phyloP scores from a whole-genome alignment of 2,888 invertebrate species.

The Nymphalis urticae region DNA sequence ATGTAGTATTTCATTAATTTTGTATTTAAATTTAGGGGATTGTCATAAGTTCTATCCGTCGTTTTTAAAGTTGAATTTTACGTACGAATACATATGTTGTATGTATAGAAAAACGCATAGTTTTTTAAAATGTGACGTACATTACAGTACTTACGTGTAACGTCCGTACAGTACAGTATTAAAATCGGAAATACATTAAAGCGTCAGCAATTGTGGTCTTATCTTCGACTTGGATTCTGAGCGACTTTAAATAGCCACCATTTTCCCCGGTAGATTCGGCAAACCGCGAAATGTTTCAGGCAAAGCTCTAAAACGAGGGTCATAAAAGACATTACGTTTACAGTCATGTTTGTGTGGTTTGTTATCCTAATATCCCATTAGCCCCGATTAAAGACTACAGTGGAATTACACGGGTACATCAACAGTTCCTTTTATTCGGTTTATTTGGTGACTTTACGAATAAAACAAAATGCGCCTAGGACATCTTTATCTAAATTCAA shows the following conservation, averaged over 20 bases:
- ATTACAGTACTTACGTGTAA: no score
- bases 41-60: no score
- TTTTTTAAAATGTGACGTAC: no score
- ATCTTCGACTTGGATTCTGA: conserved; percentile 23
- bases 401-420: conserved; percentile 15
- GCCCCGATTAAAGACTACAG: conserved; percentile 47
- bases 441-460: neutral
- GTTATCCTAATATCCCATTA: conserved; percentile 50
- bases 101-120: no score
- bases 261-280: conserved; percentile 36
- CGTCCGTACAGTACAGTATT: no score
- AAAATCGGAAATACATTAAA: conserved; percentile 24
- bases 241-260: conserved; percentile 29
- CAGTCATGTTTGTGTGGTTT: conserved; percentile 51
- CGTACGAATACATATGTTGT: no score
- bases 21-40: no score
- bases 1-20: no score
- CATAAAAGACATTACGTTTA: conserved; percentile 38
- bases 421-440: neutral
- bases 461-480: neutral
- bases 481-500: no score
- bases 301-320: conserved; percentile 37
- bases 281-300: conserved; percentile 42
- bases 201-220: conserved; percentile 23
- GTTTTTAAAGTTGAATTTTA: no score